These are phyloP conservation scores for Gobiocypris rarus DNA, from an alignment of 2,113 vertebrate species.

Conservation along the genomic window DNA sequence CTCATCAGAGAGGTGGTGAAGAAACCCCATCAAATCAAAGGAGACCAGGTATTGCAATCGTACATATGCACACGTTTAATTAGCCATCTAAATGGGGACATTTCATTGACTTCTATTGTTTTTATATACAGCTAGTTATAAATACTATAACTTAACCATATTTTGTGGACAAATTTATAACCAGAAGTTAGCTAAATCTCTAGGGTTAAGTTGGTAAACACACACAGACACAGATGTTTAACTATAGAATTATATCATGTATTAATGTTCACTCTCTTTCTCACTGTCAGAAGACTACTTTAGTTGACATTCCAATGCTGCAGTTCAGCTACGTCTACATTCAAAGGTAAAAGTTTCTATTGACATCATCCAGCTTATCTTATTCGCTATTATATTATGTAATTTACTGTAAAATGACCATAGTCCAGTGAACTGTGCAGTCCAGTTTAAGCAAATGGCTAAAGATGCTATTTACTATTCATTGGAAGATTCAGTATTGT, in stretches of 20 bases:
- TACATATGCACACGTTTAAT: neutral
- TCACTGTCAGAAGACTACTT: conserved; percentile 79
- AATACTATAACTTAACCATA: neutral
- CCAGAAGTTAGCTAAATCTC: no score
- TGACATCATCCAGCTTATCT: neutral
- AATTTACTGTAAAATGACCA: neutral
- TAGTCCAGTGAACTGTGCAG: neutral
- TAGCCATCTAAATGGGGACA: neutral
- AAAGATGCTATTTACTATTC: neutral
- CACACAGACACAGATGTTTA: neutral
- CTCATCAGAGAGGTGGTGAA: conserved; percentile 95
- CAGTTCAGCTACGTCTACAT: conserved; percentile 89
- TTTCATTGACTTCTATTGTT: neutral
- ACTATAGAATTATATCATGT: neutral
- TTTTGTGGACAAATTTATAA: no score
- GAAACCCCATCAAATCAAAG: conserved; percentile 90
- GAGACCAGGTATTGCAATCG: conserved; percentile 83
- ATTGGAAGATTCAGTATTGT: neutral
- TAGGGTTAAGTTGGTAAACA: no score
- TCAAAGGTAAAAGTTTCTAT: conserved; percentile 79
- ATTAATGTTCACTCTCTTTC: conserved; percentile 12
- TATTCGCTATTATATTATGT: neutral
- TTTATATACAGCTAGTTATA: neutral
- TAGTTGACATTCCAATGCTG: conserved; percentile 90
- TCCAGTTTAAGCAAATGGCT: neutral